Conservation (phyloP, 2,797 vertebrate species). For the Chromis chromis region DNA sequence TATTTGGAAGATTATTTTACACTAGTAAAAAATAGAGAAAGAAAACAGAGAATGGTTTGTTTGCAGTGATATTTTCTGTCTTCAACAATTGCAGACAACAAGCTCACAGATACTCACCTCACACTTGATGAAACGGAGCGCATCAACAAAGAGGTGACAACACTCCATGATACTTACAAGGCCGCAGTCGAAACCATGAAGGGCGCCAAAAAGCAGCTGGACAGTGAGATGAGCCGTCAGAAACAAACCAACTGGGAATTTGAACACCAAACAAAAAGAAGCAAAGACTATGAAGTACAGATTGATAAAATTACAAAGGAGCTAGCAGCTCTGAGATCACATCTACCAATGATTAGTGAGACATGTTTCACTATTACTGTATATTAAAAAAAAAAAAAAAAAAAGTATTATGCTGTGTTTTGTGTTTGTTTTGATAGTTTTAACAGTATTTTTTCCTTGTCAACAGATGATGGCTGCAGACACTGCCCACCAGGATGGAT, state of each 20-base stretch:
- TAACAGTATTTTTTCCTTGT: not conserved
- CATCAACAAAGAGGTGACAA: constrained; percentile 20
- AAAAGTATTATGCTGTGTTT: not conserved
- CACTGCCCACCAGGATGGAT: constrained; percentile 61
- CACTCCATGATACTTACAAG: constrained; percentile 40
- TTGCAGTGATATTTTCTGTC: not conserved
- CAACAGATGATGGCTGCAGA: constrained; percentile 57
- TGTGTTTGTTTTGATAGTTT: not conserved
- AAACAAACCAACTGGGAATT: constrained; percentile 56
- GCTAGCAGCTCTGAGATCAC: not conserved
- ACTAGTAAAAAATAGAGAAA: not conserved
- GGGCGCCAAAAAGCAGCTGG: constrained; percentile 13
- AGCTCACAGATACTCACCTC: constrained; percentile 31
- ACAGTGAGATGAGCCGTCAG: constrained; percentile 18
- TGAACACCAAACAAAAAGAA: constrained; percentile 53
- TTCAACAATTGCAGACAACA: constrained; percentile 46
- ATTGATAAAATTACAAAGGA: not conserved
- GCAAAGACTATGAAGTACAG: constrained; percentile 5
- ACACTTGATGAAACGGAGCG: constrained; percentile 5
- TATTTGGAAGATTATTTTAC: too few species aligned
- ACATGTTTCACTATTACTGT: not conserved
- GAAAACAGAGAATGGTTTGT: not conserved
- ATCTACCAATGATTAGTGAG: constrained; percentile 44
- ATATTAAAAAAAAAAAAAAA: not conserved
- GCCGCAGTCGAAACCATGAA: not conserved